phyloP scores from a whole-genome alignment of 2,888 invertebrate species.

The Caenorhabditis sp. region DNA sequence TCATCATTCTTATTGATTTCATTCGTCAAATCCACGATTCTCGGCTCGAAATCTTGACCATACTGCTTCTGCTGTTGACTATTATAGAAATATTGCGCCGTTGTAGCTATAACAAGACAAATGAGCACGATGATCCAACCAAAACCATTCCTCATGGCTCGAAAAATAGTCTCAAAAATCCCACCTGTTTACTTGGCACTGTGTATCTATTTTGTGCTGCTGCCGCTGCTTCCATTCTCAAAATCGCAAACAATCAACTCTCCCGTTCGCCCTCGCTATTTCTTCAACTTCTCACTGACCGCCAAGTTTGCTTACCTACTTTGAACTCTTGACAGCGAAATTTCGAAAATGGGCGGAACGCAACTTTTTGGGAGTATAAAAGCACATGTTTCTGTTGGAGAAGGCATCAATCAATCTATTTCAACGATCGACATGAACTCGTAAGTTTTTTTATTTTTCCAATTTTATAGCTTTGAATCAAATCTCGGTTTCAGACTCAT shows the following conservation, averaged over 20 bases:
- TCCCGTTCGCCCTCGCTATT: background rate
- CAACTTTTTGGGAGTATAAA: background rate
- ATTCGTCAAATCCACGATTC: background rate
- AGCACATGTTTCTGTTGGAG: background rate
- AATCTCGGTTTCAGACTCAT: slow-evolving; percentile 32
- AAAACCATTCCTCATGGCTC: too few relatives aligned
- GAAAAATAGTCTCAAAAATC: background rate
- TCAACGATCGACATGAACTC: slow-evolving; percentile 18
- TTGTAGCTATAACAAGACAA: background rate
- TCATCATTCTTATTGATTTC: background rate
- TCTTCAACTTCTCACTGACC: background rate
- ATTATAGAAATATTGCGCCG: background rate
- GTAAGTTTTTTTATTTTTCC: slow-evolving; percentile 13
- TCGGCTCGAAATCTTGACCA: background rate
- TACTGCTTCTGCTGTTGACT: background rate
- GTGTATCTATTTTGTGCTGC: background rate
- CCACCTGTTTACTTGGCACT: background rate
- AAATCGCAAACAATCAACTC: background rate
- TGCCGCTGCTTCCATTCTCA: background rate
- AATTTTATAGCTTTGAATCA: background rate
- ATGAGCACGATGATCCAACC: background rate
- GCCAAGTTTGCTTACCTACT: background rate
- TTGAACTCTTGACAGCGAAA: slow-evolving; percentile 2
- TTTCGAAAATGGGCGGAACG: background rate
- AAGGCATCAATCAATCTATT: background rate